These are phyloP conservation scores for Limnephilus marmoratus DNA, from an alignment of 2,888 invertebrate genomes.

Conservation along the genomic window DNA sequence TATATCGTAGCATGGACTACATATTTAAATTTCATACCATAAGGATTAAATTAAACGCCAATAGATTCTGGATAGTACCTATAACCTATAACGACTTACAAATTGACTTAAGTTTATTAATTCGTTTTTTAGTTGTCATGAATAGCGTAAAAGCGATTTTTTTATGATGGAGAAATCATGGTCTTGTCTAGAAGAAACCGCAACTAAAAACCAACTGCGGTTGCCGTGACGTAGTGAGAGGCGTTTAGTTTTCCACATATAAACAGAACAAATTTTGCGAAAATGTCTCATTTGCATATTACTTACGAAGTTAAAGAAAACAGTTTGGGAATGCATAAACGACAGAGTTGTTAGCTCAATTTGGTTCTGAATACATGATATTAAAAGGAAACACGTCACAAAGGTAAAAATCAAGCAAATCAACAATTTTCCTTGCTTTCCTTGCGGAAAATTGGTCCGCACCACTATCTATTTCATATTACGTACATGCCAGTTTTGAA, in stretches of 20 bases:
- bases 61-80: not conserved
- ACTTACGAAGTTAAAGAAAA: not conserved
- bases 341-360: not conserved
- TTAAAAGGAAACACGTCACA: not conserved
- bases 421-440: not conserved
- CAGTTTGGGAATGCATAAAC: not conserved
- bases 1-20: too few relatives aligned
- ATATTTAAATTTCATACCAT: not conserved
- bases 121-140: not conserved
- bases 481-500: too few relatives aligned
- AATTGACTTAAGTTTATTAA: not conserved
- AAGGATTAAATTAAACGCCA: not conserved
- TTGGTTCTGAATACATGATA: not conserved
- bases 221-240: not conserved
- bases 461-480: too few relatives aligned
- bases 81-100: not conserved
- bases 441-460: not conserved
- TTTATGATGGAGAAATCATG: not conserved
- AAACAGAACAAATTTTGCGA: not conserved
- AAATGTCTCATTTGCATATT: not conserved
- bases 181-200: not conserved
- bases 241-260: not conserved
- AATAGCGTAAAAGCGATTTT: not conserved
- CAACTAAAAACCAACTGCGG: not conserved
- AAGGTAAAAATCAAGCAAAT: not conserved